These are phyloP conservation scores for Zoroaster sp. DNA, from an alignment of 53 echinoderm and acorn worm genomes.

Conservation along the genomic window DNA sequence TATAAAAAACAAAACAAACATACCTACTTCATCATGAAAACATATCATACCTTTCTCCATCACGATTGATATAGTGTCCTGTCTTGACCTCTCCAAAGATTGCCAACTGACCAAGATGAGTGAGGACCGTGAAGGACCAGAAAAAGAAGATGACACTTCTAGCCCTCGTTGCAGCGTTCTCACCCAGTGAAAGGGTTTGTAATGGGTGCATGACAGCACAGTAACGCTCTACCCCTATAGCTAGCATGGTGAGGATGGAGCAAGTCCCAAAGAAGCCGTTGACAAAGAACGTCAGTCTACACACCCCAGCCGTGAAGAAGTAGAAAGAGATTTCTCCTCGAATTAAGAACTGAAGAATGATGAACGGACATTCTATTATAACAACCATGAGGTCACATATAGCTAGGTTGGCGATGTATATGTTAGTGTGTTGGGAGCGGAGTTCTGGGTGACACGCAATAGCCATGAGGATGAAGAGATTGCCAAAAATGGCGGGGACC, in stretches of 20 bases:
- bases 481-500: conserved; percentile 65
- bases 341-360: conserved; percentile 73
- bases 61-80: conserved; percentile 27
- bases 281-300: conserved; percentile 74
- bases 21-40: no score
- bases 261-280: conserved; percentile 87
- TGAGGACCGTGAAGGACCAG: conserved; percentile 74
- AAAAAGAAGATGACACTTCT: conserved; percentile 71
- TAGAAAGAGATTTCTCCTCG: conserved; percentile 32
- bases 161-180: conserved; percentile 70
- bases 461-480: conserved; percentile 44
- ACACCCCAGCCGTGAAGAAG: conserved; percentile 59
- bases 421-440: conserved; percentile 69
- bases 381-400: conserved; percentile 84
- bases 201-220: conserved; percentile 82
- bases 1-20: no score
- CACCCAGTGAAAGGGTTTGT: conserved; percentile 65
- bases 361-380: conserved; percentile 64
- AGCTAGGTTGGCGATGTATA: conserved; percentile 82
- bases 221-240: conserved; percentile 87
- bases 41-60: neutral
- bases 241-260: conserved; percentile 84
- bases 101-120: conserved; percentile 79
- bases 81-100: conserved; percentile 63
- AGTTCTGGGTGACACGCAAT: conserved; percentile 41